Base-by-base conservation (phyloP, 1,140 invertebrate genomes). In the Ceratina calcarata region DNA sequence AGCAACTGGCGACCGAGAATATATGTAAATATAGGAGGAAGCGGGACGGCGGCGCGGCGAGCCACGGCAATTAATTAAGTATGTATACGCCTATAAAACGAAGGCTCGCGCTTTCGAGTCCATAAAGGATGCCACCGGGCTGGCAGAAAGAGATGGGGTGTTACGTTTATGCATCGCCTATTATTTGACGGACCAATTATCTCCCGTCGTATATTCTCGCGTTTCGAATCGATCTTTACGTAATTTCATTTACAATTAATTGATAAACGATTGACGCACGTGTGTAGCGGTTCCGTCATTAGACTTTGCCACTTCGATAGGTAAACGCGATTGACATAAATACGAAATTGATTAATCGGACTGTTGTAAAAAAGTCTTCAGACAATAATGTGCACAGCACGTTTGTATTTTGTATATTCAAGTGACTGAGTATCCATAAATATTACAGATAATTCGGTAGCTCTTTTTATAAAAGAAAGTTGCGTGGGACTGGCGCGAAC, bases 51-150 rank as follows among this genome's bases (percentile, higher is more conserved):
- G 68, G 6, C 7, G 77, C 78, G 32, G 65, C 65, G 72, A 81
- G 37, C 55, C 58, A 49, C 45, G 49, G 84, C 85, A 86, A 86
- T 86, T 86, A 86, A 86, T 86, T 86, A 45, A 6, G 37, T 45
- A 86, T 86, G 85, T 86, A 86, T 86, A 86, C 84, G 84, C 80
- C 83, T 81, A 80, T 82, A 86, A 86, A 86, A 86, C 80, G 84
- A 86, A 80, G 77, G 65, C 72, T 86, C 84, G 81, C 80, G 77
- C 81, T 83, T 86, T 86, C 81, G 84, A 83, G 80, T 80, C 80
- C 84, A 83, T 86, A 86, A 86, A 86, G 53, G 68, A 86, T 65
- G 61, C 18, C 49, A 58, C 57, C 15, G 3, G 24, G 27, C 55
- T n/a, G 51, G 13, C 60, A 69, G 64, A 53, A 53, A 45, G 37